These are phyloP conservation scores for Enteromius radiatus DNA, from an alignment of 2,797 vertebrate species.

Conservation along the genomic window DNA sequence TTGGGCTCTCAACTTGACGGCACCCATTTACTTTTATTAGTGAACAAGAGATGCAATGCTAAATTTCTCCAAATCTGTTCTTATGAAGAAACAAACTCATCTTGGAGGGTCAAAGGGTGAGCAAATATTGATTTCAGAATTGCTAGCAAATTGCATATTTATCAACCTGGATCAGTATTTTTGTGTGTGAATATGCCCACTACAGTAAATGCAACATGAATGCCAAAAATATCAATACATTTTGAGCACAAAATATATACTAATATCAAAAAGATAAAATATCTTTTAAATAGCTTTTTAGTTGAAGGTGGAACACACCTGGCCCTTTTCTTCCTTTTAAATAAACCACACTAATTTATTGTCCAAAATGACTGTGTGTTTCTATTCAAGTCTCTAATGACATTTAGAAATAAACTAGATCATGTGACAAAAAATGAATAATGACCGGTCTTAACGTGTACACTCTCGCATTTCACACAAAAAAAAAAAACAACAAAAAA, in stretches of 20 bases:
- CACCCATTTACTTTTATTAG: background rate
- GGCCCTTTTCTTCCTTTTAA: background rate
- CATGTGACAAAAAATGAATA: constrained; percentile 15
- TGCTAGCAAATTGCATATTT: background rate
- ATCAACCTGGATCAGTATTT: background rate
- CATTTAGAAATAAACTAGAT: constrained; percentile 48
- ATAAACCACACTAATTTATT: background rate
- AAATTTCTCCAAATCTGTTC: background rate
- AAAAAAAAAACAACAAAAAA: background rate
- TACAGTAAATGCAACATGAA: background rate
- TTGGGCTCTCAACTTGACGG: background rate
- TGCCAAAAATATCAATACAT: background rate
- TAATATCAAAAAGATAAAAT: background rate
- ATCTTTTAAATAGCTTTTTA: background rate
- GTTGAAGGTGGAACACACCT: background rate
- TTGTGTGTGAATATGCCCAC: background rate
- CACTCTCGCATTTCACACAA: background rate
- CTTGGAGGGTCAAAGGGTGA: background rate
- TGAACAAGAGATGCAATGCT: background rate
- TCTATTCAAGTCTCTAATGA: constrained; percentile 51
- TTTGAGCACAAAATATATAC: background rate
- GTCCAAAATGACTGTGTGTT: background rate
- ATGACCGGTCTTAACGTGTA: background rate
- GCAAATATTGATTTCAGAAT: background rate
- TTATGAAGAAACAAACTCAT: background rate